Conservation (phyloP, 1,140 invertebrate species). For the Nomia melanderi region DNA sequence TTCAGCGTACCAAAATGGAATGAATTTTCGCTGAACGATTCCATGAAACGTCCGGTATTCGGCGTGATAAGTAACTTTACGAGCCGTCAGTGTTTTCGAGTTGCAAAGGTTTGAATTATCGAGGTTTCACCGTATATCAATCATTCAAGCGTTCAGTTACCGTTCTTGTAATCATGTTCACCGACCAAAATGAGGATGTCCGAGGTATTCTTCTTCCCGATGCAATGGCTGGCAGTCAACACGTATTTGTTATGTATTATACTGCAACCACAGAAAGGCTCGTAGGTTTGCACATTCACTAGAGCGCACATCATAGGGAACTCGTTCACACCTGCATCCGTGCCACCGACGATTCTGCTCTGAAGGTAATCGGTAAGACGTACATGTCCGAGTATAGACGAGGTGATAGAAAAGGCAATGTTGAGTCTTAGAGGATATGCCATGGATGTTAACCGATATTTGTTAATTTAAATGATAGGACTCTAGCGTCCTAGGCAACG, state of each 20-base stretch:
- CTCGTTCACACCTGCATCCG: conserved; percentile 83
- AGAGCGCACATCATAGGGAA: conserved; percentile 85
- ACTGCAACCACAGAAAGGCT: conserved; percentile 84
- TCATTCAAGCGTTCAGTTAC: not conserved
- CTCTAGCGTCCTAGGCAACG: too few species aligned
- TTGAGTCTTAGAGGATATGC: too few species aligned
- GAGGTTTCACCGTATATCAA: too few species aligned
- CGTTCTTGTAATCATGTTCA: conserved; percentile 63
- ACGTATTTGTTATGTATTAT: conserved; percentile 84
- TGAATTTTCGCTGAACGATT: too few species aligned
- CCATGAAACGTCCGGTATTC: too few species aligned
- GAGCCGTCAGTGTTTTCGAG: too few species aligned
- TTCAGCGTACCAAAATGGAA: too few species aligned
- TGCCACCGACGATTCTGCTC: conserved; percentile 84
- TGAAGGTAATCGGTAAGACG: conserved; percentile 60
- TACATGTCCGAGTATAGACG: not conserved
- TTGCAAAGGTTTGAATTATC: too few species aligned
- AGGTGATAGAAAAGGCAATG: not conserved
- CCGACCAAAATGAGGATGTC: conserved; percentile 81
- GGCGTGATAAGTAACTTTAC: too few species aligned
- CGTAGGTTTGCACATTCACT: conserved; percentile 71
- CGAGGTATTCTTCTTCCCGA: conserved; percentile 55
- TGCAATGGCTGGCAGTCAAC: conserved; percentile 87
- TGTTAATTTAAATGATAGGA: too few species aligned
- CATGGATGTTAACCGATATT: too few species aligned